A percentile compares a stretch with the other conserved stretches of the same genome.
phyloP scores from a whole-genome alignment of 2,113 vertebrate genomes.

The Phycodurus eques region DNA sequence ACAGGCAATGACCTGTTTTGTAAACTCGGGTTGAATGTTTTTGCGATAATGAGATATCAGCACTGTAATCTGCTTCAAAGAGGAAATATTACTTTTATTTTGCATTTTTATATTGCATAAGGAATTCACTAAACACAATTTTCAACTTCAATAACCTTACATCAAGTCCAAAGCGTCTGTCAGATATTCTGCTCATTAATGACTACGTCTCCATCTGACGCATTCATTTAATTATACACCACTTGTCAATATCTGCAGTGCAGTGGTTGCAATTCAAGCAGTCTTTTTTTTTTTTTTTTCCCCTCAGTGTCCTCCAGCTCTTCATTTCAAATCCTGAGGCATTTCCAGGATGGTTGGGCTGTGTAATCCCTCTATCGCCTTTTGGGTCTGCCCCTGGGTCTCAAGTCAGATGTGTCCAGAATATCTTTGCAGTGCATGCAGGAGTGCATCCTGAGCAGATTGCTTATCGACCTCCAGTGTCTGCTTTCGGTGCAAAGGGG shows the following conservation, averaged over 20 bases:
- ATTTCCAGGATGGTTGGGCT: constrained; percentile 21
- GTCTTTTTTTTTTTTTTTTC: not conserved
- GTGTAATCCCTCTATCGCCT: constrained; percentile 18
- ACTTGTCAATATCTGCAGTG: constrained; percentile 2
- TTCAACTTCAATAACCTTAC: not conserved
- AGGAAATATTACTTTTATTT: not conserved
- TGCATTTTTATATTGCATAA: not conserved
- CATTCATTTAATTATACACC: constrained; percentile 3
- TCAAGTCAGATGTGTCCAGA: constrained; percentile 30
- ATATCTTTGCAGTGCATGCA: constrained; percentile 8
- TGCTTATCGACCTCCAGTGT: constrained; percentile 18
- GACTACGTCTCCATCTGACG: not conserved
- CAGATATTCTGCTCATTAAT: constrained; percentile 10
- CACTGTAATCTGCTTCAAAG: not conserved
- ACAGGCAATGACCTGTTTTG: not conserved
- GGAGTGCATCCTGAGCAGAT: constrained; percentile 6
- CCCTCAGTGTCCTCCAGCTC: constrained; percentile 5
- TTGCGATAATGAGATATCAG: not conserved
- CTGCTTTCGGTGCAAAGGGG: not conserved
- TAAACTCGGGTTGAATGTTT: not conserved
- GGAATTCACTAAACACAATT: constrained; percentile 1
- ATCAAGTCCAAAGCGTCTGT: constrained; percentile 8
- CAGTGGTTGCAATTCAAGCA: constrained; percentile 1
- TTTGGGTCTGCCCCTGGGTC: constrained; percentile 22
- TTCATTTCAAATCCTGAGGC: constrained; percentile 12